phyloP scores from a whole-genome alignment of 2,888 invertebrate species.

The Tetramorium bicarinatum region DNA sequence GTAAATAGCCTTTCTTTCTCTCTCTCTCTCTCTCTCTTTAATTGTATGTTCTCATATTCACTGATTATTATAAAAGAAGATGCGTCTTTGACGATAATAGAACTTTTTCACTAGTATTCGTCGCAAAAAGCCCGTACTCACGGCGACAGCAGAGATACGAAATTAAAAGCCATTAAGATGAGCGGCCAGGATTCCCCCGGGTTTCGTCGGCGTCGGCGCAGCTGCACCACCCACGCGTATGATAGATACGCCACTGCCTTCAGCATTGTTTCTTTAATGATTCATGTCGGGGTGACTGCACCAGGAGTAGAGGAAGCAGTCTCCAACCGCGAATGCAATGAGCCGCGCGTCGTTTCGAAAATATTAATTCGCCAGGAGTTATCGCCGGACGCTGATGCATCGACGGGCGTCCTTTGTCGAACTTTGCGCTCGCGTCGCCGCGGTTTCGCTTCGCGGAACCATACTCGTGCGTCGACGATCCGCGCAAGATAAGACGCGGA shows the following conservation, averaged over 20 bases:
- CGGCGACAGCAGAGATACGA: slow-evolving; percentile 33
- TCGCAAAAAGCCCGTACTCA: neutral
- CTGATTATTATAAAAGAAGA: too few relatives aligned
- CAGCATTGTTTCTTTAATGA: slow-evolving; percentile 79
- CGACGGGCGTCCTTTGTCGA: slow-evolving; percentile 22
- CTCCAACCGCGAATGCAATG: slow-evolving; percentile 77
- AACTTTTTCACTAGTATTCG: neutral
- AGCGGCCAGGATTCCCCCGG: slow-evolving; percentile 72
- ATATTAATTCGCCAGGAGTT: slow-evolving; percentile 73
- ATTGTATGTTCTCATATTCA: too few relatives aligned
- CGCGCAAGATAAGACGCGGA: neutral
- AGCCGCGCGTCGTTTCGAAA: slow-evolving; percentile 73
- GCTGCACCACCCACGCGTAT: slow-evolving; percentile 78
- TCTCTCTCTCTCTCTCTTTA: too few relatives aligned
- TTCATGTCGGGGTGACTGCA: slow-evolving; percentile 78
- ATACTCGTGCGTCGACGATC: neutral
- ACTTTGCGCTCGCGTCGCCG: neutral
- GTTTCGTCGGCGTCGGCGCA: slow-evolving; percentile 72
- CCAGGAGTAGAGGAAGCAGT: slow-evolving; percentile 76
- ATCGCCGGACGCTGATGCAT: slow-evolving; percentile 49
- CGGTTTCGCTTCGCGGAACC: neutral
- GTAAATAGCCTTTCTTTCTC: too few relatives aligned
- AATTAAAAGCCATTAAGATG: slow-evolving; percentile 64
- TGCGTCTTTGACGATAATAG: neutral
- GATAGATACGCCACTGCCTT: slow-evolving; percentile 79